phyloP scores from a whole-genome alignment of 2,113 vertebrate species.

The Marcusenius ussheri region DNA sequence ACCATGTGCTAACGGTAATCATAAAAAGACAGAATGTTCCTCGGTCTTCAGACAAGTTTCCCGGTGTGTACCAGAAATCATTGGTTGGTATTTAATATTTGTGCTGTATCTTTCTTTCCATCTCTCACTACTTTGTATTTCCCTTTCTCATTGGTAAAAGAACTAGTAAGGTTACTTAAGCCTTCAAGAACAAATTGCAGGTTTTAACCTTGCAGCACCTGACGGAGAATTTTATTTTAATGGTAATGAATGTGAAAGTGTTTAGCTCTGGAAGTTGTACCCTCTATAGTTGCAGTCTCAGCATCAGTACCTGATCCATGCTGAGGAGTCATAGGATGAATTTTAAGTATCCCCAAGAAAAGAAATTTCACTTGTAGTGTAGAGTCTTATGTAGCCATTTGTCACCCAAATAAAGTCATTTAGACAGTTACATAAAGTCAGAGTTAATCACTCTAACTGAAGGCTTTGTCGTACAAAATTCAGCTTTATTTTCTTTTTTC shows the following conservation, averaged over 20 bases:
- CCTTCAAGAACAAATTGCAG: neutral
- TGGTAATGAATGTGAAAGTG: neutral
- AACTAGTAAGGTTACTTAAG: neutral
- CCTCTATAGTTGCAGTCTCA: slow-evolving; percentile 14
- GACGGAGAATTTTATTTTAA: neutral
- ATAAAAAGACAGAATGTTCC: neutral
- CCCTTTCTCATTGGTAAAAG: neutral
- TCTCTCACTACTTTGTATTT: neutral
- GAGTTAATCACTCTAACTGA: neutral
- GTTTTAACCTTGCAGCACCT: neutral
- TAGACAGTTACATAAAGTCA: neutral
- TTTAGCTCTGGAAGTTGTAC: neutral
- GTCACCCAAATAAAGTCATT: neutral
- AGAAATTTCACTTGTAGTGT: neutral
- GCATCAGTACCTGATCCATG: neutral
- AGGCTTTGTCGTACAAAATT: neutral
- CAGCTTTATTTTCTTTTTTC: neutral
- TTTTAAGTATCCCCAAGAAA: neutral
- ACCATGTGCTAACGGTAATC: neutral
- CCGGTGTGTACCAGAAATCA: neutral
- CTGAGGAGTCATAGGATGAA: neutral
- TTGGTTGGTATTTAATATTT: neutral
- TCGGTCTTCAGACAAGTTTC: neutral
- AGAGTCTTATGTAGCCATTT: neutral
- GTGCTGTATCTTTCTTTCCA: neutral